Percentiles rank a stretch among this genome's conserved stretches.
phyloP scores from a whole-genome alignment of 1,140 invertebrate genomes.

The Aphelenchoides fujianensis region DNA sequence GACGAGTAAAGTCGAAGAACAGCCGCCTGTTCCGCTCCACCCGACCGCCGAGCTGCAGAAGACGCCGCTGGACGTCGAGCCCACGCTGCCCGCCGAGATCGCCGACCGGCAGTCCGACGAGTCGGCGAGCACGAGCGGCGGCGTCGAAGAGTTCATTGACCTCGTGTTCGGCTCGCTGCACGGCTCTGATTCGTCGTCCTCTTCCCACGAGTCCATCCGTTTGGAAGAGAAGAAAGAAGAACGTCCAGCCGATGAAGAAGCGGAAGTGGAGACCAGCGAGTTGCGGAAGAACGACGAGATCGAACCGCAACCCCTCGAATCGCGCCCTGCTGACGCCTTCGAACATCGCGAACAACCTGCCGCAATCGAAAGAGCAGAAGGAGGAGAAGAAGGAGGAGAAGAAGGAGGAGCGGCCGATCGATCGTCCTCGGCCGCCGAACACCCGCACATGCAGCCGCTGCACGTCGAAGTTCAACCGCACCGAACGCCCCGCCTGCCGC shows the following conservation, averaged over 20 bases:
- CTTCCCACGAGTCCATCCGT: too few relatives aligned
- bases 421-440: not conserved
- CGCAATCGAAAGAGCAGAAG: not conserved
- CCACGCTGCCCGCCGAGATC: too few relatives aligned
- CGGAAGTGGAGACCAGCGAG: not conserved
- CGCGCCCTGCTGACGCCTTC: too few relatives aligned
- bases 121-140: not conserved
- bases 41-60: not conserved
- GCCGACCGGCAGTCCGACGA: not conserved
- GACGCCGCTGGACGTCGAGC: not conserved
- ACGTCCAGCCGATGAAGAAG: not conserved
- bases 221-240: not conserved
- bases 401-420: not conserved
- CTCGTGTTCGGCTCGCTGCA: not conserved
- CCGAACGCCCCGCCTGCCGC: not conserved
- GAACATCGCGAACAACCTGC: too few relatives aligned
- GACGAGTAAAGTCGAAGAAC: too few relatives aligned
- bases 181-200: too few relatives aligned
- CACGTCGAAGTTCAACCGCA: slow-evolving; percentile 9
- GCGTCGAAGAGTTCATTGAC: slow-evolving; percentile 15
- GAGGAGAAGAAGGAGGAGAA: not conserved
- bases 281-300: too few relatives aligned
- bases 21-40: not conserved
- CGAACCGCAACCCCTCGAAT: too few relatives aligned
- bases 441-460: slow-evolving; percentile 5